A percentile compares a stretch with the other conserved stretches of the same genome.
These are phyloP conservation scores for Hydrochoerus hydrochaeris DNA, from an alignment of 2,113 vertebrate genomes.

Conservation along the genomic window DNA sequence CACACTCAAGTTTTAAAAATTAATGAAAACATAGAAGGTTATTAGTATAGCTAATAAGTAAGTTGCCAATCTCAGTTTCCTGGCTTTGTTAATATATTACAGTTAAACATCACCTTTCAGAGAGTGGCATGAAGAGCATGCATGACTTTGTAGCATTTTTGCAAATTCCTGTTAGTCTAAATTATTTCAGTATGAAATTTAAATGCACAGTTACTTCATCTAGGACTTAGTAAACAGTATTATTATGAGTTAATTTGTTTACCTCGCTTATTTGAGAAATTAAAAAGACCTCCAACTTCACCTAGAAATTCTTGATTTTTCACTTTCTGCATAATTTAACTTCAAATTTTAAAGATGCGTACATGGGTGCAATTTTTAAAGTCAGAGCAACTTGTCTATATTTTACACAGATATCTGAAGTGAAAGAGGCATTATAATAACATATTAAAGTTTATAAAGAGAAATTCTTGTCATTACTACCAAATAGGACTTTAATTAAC, in stretches of 20 bases:
- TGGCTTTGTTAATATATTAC: not conserved
- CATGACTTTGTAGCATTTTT: not conserved
- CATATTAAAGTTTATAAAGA: conserved; percentile 31
- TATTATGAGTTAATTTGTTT: not conserved
- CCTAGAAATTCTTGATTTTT: not conserved
- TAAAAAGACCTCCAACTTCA: not conserved
- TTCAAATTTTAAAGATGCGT: not conserved
- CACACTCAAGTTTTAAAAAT: not conserved
- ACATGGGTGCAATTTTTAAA: not conserved
- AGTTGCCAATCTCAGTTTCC: not conserved
- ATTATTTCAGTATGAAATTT: conserved; percentile 33
- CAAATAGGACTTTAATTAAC: conserved; percentile 34
- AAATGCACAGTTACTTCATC: not conserved
- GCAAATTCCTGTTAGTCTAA: not conserved
- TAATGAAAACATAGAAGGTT: not conserved
- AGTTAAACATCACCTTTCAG: not conserved
- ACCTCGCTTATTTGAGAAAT: not conserved
- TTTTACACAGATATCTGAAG: not conserved
- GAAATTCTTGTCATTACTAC: not conserved
- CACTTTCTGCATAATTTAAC: not conserved
- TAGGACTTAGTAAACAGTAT: not conserved
- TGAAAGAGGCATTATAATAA: not conserved
- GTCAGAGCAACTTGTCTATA: not conserved
- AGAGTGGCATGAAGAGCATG: not conserved
- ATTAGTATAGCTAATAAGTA: not conserved